Conservation (phyloP, 2,888 invertebrate genomes). For the Cheilosia pagana region DNA sequence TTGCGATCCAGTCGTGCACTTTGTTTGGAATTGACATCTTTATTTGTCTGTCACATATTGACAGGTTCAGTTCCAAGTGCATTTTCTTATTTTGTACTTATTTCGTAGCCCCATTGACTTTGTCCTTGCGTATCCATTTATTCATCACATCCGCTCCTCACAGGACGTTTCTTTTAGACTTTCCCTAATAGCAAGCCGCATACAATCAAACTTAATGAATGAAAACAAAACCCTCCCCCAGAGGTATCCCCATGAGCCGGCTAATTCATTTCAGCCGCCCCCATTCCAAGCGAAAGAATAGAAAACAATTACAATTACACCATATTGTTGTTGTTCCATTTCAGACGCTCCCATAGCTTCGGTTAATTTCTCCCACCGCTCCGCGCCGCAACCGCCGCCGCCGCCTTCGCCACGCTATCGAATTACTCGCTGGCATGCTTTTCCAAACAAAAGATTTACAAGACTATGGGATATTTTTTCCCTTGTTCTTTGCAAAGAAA, state of each 20-base stretch:
- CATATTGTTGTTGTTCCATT: slow-evolving; percentile 23
- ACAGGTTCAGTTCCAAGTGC: no score
- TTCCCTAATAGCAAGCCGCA: background rate
- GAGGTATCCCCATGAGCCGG: slow-evolving; percentile 31
- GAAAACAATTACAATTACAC: slow-evolving; percentile 38
- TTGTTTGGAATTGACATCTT: no score
- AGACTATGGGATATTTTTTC: background rate
- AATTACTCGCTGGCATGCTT: background rate
- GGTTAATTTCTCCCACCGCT: background rate
- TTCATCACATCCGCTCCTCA: no score
- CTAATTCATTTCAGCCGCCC: slow-evolving; percentile 33
- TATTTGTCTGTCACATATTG: no score
- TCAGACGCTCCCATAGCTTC: background rate
- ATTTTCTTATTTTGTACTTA: no score
- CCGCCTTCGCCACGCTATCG: no score
- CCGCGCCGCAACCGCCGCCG: no score
- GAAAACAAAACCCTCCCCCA: slow-evolving; percentile 4
- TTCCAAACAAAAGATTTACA: slow-evolving; percentile 7
- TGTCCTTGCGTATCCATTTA: no score
- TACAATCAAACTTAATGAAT: slow-evolving; percentile 7
- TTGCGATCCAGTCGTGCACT: no score
- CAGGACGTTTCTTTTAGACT: no score
- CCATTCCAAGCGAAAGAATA: background rate
- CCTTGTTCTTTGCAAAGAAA: slow-evolving; percentile 13
- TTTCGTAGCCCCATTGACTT: no score